Evolutionary conservation across 2,888 invertebrate genomes (phyloP), one percentile per base, ranked within the genome.

Genomic region (Papilio gigon): DNA sequence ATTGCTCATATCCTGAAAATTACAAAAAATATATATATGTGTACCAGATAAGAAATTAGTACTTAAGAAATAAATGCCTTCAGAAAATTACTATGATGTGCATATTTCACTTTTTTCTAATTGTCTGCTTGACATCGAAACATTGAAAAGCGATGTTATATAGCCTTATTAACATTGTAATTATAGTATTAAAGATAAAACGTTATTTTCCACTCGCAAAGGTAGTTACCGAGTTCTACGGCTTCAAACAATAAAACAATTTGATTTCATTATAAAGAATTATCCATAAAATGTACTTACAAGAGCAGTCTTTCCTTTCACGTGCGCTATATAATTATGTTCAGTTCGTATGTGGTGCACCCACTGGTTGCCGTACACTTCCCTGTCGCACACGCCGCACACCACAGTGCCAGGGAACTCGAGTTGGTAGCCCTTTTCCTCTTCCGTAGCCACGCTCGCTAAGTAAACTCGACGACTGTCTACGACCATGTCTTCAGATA

Each of bases 241-340:
- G n/a, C n/a, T n/a, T n/a, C n/a, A n/a, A n/a, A n/a, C n/a, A n/a
- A n/a, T n/a, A n/a, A n/a, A n/a, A n/a, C n/a, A n/a, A n/a, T n/a
- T n/a, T n/a, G n/a, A n/a, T n/a, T n/a, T n/a, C n/a, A n/a, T n/a
- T n/a, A n/a, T n/a, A n/a, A n/a, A n/a, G n/a, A n/a, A n/a, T n/a
- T n/a, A n/a, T n/a, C n/a, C n/a, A n/a, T n/a, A n/a, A n/a, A n/a
- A 1, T 27, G 20, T 33, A 42, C 69, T 70, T 64, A 79, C 80
- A 59, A 77, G 56, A 22, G 73, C 67, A 6, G 62, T 53, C n/a
- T 75, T 71, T 2, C 76, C 77, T 30, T 73, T 70, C 47, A 67
- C 71, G 76, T 78, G 78, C 4, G 78, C 77, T 4, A 78, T 42
- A 65, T 80, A 80, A 17, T 74, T 70, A 64, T 80, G 80, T 61